Base-by-base conservation (phyloP, 2,888 invertebrate genomes). In the Leptopilina drosophilae region DNA sequence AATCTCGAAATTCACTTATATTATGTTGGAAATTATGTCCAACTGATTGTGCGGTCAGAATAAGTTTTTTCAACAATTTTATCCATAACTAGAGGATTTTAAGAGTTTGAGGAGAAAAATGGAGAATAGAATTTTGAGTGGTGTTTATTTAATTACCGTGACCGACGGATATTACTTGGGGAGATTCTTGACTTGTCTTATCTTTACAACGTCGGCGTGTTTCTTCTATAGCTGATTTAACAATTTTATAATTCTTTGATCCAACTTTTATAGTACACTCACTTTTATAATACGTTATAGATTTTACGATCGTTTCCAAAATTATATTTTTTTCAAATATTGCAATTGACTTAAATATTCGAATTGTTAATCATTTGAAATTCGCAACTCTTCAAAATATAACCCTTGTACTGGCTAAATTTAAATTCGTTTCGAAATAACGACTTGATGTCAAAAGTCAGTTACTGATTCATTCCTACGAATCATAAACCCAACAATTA, bases 181-280 rank as follows among this genome's bases (percentile, higher is more conserved):
- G 81, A 81, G 81, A 82, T 77, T 69, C 78, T 62, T 14, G 46
- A 76, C 79, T 62, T 67, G 53, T n/a, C 81, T 87, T 87, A 88
- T 87, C 87, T 88, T 87, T 88, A 88, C 86, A 81, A 65, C 80
- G 76, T 81, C 78, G 65, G 83, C 76, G 79, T 82, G 82, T 81
- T 84, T 59, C 56, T 83, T 87, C 82, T 82, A n/a, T n/a, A 87
- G 84, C 85, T 85, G 83, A 81, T 79, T 83, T 78, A 85, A 89
- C 88, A 88, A 88, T 89, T 89, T 89, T 89, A 87, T 87, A 89
- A 89, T 88, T 87, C 83, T 83, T 83, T 87, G 87, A 80, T 86
- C 86, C 87, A 86, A 84, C 85, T 89, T 33, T 90, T 90, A 90
- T 87, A 88, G 87, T 88, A 49, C 49, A 85, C 87, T 86, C 84